Evolutionary conservation across 2,888 invertebrate genomes (phyloP).

Genomic region (Erannis defoliaria): DNA sequence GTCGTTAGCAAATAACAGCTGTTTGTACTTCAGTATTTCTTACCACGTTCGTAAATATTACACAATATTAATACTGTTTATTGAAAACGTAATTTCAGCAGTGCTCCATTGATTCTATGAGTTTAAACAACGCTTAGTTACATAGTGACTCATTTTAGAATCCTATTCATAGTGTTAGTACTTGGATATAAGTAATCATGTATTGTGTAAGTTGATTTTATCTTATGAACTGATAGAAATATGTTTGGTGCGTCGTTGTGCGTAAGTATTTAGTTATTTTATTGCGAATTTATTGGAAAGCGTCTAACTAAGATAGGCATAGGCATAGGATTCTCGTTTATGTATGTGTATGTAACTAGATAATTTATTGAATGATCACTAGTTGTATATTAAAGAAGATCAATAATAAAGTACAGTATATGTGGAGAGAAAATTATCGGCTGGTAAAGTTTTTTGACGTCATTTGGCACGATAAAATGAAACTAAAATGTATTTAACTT

Average conservation of each 20-base stretch:
- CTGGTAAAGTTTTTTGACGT: too few species aligned
- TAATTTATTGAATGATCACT: too few species aligned
- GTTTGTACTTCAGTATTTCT: constrained; percentile 5
- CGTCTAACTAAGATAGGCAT: too few species aligned
- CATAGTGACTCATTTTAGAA: constrained; percentile 26
- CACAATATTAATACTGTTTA: constrained; percentile 17
- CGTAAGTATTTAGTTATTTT: background rate
- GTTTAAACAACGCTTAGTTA: constrained; percentile 12
- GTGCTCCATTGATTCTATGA: constrained; percentile 13
- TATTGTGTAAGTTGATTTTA: background rate
- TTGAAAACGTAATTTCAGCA: constrained; percentile 21
- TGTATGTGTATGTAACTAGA: too few species aligned
- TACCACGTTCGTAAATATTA: constrained; percentile 16
- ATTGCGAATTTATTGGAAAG: too few species aligned
- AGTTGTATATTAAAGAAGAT: too few species aligned
- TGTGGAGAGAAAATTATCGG: too few species aligned
- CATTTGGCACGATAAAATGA: too few species aligned
- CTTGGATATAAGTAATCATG: background rate
- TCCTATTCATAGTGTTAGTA: background rate
- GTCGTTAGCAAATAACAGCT: constrained; percentile 23
- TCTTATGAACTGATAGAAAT: background rate
- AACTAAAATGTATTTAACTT: too few species aligned
- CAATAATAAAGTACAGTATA: background rate
- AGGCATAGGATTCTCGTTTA: too few species aligned
- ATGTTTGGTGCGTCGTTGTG: background rate